Evolutionary conservation across 2,888 invertebrate genomes (phyloP).

Genomic region (Eupithecia vulgata): DNA sequence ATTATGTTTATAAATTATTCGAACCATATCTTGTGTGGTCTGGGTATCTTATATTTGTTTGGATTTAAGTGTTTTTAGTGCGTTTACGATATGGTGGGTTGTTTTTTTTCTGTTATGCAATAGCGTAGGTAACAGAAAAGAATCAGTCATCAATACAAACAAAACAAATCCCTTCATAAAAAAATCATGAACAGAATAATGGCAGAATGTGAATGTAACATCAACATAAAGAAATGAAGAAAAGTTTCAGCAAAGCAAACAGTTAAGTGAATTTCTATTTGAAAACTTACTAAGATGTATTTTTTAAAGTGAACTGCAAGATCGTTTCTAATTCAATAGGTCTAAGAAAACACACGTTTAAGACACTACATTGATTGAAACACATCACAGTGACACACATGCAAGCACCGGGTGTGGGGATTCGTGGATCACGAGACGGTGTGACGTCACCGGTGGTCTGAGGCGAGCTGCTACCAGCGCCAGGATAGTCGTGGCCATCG

Average conservation of each 20-base stretch:
- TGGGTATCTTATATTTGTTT: background rate
- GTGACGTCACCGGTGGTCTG: conserved; percentile 23
- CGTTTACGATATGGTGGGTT: background rate
- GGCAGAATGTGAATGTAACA: background rate
- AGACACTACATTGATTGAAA: conserved; percentile 54
- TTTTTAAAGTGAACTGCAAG: conserved; percentile 32
- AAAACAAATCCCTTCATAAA: background rate
- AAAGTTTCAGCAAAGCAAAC: conserved; percentile 34
- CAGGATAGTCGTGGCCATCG: conserved; percentile 67
- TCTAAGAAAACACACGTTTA: conserved; percentile 42
- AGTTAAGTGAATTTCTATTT: conserved; percentile 24
- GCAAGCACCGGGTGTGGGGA: conserved; percentile 60
- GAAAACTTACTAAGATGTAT: conserved; percentile 19
- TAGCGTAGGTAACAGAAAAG: too few relatives aligned
- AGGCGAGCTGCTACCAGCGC: conserved; percentile 28
- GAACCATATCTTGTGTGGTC: background rate
- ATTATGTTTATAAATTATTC: background rate
- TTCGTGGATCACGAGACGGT: conserved; percentile 30
- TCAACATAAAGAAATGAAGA: background rate
- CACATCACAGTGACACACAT: conserved; percentile 70
- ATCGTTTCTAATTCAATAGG: conserved; percentile 32
- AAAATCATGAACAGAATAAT: background rate
- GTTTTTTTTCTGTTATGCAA: too few relatives aligned
- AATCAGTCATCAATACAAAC: background rate
- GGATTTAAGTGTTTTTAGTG: background rate